Conservation (phyloP, 1,140 invertebrate species). For the fruit fly (Drosophila melanogaster) region Release_6_plus_ISO1_MT NT_033777.3:26487001-26487500, state of each 20-base stretch:
- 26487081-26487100: slow-evolving; percentile 2
- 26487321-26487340: slow-evolving; percentile 37
- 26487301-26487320: slow-evolving; percentile 59
- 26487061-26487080: neutral
- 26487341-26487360: slow-evolving; percentile 59
- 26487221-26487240: slow-evolving; percentile 16
- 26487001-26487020: slow-evolving; percentile 81
- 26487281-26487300: slow-evolving; percentile 67
- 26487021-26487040: slow-evolving; percentile 70
- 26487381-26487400: neutral
- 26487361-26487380: slow-evolving; percentile 21
- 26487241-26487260: neutral
- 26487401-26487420: slow-evolving; percentile 12
- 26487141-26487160: slow-evolving; percentile 58
- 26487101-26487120: slow-evolving; percentile 56
- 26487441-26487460: slow-evolving; percentile 47
- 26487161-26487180: slow-evolving; percentile 32
- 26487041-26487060: slow-evolving; percentile 34
- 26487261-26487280: slow-evolving; percentile 50
- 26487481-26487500: slow-evolving; percentile 45
- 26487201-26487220: slow-evolving; percentile 28
- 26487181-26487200: too few relatives aligned
- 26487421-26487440: slow-evolving; percentile 2
- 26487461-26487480: slow-evolving; percentile 41
- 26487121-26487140: slow-evolving; percentile 61